phyloP scores from a whole-genome alignment of 2,113 vertebrate genomes.

The Pipa parva region DNA sequence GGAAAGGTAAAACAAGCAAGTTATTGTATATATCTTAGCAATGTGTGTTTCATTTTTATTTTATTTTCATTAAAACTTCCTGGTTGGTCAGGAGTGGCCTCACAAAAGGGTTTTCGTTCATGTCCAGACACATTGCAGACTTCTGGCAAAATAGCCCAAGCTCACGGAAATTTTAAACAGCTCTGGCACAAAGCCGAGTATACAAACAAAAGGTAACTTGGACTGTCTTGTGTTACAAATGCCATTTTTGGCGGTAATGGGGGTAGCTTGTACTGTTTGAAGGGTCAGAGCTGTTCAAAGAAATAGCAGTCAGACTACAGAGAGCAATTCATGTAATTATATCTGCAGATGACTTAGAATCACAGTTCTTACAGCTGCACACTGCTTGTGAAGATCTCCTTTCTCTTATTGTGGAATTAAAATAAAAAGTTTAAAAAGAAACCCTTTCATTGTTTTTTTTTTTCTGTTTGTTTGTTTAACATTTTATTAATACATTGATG shows the following conservation, averaged over 20 bases:
- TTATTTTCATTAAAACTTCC: constrained; percentile 56
- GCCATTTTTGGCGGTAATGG: constrained; percentile 56
- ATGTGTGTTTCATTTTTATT: constrained; percentile 27
- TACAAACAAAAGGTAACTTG: constrained; percentile 81
- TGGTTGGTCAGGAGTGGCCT: constrained; percentile 61
- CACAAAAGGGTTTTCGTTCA: constrained; percentile 61
- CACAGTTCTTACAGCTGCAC: constrained; percentile 14
- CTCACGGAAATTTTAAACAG: constrained; percentile 74
- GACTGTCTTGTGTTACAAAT: constrained; percentile 82
- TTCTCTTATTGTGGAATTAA: constrained; percentile 44
- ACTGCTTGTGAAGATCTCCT: constrained; percentile 39
- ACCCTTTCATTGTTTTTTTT: background rate
- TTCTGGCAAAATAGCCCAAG: constrained; percentile 70
- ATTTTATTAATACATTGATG: constrained; percentile 7
- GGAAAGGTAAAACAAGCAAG: constrained; percentile 51
- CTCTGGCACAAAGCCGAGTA: constrained; percentile 74
- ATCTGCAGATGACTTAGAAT: constrained; percentile 62
- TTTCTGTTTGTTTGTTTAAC: background rate
- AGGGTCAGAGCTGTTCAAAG: constrained; percentile 69
- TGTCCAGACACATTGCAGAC: constrained; percentile 75
- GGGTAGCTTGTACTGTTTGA: constrained; percentile 47
- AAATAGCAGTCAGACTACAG: constrained; percentile 62
- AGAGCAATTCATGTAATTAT: constrained; percentile 63
- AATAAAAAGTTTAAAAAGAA: constrained; percentile 55
- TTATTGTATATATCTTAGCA: constrained; percentile 30